Evolutionary conservation across 2,113 vertebrate genomes (phyloP).

Genomic region (Chloropsis cyanopogon): DNA sequence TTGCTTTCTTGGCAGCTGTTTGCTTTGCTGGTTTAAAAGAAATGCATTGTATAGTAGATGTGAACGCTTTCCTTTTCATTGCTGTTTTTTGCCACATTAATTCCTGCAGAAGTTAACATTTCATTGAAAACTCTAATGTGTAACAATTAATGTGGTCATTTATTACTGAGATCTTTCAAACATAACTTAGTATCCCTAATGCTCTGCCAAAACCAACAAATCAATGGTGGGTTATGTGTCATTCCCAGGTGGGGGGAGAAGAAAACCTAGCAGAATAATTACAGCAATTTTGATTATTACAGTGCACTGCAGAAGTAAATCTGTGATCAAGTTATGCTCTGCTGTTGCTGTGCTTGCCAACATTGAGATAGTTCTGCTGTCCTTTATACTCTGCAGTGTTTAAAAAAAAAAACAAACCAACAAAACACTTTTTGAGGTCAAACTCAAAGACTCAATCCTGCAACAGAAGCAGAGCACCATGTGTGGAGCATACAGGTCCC

Average conservation of each 20-base stretch:
- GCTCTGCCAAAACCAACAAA: constrained; percentile 31
- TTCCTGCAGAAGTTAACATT: constrained; percentile 32
- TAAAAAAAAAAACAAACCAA: not conserved
- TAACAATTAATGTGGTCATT: not conserved
- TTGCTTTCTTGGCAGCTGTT: constrained; percentile 39
- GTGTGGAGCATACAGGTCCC: not conserved
- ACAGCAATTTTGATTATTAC: constrained; percentile 37
- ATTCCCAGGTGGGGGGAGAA: constrained; percentile 21
- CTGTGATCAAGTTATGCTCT: not conserved
- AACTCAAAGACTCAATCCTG: not conserved
- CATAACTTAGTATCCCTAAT: not conserved
- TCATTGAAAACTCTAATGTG: not conserved
- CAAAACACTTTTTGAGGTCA: not conserved
- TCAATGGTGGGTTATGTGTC: not conserved
- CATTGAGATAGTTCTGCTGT: not conserved
- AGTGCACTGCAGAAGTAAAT: constrained; percentile 26
- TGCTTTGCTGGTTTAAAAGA: constrained; percentile 21
- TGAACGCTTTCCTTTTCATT: not conserved
- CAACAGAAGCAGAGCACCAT: not conserved
- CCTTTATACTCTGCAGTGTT: not conserved
- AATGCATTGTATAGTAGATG: constrained; percentile 4
- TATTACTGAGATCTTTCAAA: constrained; percentile 27
- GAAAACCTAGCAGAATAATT: constrained; percentile 43
- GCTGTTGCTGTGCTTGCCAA: constrained; percentile 14
- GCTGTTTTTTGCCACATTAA: constrained; percentile 17